Base-by-base conservation (phyloP, 2,113 vertebrate species). In the Antennarius striatus region DNA sequence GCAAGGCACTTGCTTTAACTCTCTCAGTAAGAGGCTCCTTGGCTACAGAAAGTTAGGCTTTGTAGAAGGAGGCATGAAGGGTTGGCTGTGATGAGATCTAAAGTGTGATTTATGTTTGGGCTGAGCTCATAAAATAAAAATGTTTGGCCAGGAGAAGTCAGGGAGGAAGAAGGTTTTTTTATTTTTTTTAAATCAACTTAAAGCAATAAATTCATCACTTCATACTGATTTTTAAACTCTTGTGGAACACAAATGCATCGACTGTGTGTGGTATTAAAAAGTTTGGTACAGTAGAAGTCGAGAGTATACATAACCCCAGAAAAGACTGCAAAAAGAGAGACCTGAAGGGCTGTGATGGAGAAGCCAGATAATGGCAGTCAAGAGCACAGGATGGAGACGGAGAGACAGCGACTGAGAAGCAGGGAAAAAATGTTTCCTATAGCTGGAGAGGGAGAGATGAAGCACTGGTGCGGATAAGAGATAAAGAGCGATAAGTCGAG, bases 1-100 rank as follows among this genome's bases (percentile, higher is more conserved):
- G 88, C 87, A 80, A 83, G 76, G 80, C 83, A 89, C 79, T 89
- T 75, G 84, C 59, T 66, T 77, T 59, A 75, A 85, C 75, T 85
- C 77, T 66, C 77, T 66, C 75, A 77, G 46, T 52, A 17, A 85
- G 74, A 71, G 53, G 62, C 58, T 79, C 50, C 70, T 71, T 60
- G 53, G 12, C 69, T 59, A 59, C 53, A 81, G 71, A 79, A 73
- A 66, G 49, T 55, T 50, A n/a, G 32, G 22, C 36, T 78, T 60
- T 73, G 50, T 67, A 22, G 12, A 39, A 12, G 53, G 59, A 28
- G 2, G 3, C 30, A 49, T 3, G 42, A 61, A 69, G 54, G 51
- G 46, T 60, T 15, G 7, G 40, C 16, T 53, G 11, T 50, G 52
- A 47, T 22, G 57, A 68, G 59, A 82, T 51, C 50, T 43, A 62